Evolutionary conservation across 2,797 vertebrate genomes (phyloP).

Genomic region (Acrossocheilus fasciatus): DNA sequence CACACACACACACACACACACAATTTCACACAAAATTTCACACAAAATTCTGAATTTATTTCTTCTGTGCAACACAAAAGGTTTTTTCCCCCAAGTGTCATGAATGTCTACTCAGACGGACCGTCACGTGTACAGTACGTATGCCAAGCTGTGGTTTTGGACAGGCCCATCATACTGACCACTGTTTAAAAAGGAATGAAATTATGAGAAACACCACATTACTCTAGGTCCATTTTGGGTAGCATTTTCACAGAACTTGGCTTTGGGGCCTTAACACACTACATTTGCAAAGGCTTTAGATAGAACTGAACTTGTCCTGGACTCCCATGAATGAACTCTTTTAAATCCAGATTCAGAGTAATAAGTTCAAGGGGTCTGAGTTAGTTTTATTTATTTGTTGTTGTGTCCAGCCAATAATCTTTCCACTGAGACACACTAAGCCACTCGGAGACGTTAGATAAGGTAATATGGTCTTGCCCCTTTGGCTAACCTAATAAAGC

Average conservation of each 20-base stretch:
- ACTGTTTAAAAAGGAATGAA: slow-evolving; percentile 33
- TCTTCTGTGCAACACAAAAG: background rate
- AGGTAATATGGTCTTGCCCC: slow-evolving; percentile 39
- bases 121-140: slow-evolving; percentile 22
- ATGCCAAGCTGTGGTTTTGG: slow-evolving; percentile 43
- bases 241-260: slow-evolving; percentile 28
- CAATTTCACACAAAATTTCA: too few species aligned
- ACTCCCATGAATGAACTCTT: slow-evolving; percentile 35
- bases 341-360: slow-evolving; percentile 22
- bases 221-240: slow-evolving; percentile 49
- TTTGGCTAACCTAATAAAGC: slow-evolving; percentile 44
- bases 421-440: slow-evolving; percentile 43
- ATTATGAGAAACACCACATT: slow-evolving; percentile 44
- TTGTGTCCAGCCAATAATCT: slow-evolving; percentile 39
- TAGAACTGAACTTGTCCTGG: slow-evolving; percentile 65
- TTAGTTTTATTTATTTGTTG: slow-evolving; percentile 24
- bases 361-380: slow-evolving; percentile 37
- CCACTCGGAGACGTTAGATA: slow-evolving; percentile 19
- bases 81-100: background rate
- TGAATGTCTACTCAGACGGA: slow-evolving; percentile 18
- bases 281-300: slow-evolving; percentile 60
- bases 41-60: background rate
- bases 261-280: slow-evolving; percentile 41
- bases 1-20: too few species aligned
- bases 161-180: slow-evolving; percentile 1